Conservation (phyloP, 1,140 invertebrate genomes). For the Acromyrmex heyeri region DNA sequence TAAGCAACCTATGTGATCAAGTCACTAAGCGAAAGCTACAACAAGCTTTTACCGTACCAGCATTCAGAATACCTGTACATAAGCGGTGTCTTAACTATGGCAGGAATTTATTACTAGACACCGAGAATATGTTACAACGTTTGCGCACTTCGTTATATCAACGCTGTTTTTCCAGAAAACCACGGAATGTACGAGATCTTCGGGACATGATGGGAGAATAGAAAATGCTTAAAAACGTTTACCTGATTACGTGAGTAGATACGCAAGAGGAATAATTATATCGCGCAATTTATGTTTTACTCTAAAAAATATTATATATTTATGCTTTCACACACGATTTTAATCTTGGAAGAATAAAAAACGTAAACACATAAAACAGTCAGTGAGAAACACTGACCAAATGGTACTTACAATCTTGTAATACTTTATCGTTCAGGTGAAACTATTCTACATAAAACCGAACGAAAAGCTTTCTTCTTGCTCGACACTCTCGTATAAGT, state of each 20-base stretch:
- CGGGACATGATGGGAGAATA: background rate
- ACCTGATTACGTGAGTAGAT: background rate
- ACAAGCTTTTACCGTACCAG: constrained; percentile 60
- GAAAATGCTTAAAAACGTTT: constrained; percentile 11
- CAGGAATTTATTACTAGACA: constrained; percentile 65
- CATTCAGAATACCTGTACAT: constrained; percentile 60
- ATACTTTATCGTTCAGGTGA: constrained; percentile 36
- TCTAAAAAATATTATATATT: constrained; percentile 6
- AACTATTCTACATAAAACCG: constrained; percentile 27
- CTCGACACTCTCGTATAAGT: constrained; percentile 65
- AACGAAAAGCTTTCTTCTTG: constrained; percentile 50
- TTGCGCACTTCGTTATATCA: constrained; percentile 60
- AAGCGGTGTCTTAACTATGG: constrained; percentile 26
- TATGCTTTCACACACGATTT: background rate
- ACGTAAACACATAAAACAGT: background rate
- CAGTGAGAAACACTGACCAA: background rate
- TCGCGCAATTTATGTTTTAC: background rate
- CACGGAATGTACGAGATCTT: constrained; percentile 56
- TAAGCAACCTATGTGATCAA: constrained; percentile 63
- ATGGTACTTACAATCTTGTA: constrained; percentile 9
- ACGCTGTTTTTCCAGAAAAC: constrained; percentile 65
- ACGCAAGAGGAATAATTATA: constrained; percentile 8
- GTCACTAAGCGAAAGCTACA: constrained; percentile 59
- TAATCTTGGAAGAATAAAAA: constrained; percentile 6
- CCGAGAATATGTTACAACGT: constrained; percentile 46